A percentile compares a stretch with the other conserved stretches of the same genome.
These are phyloP conservation scores for Scrobipalpa atriplicella DNA, from an alignment of 2,888 invertebrate genomes.

Conservation along the genomic window DNA sequence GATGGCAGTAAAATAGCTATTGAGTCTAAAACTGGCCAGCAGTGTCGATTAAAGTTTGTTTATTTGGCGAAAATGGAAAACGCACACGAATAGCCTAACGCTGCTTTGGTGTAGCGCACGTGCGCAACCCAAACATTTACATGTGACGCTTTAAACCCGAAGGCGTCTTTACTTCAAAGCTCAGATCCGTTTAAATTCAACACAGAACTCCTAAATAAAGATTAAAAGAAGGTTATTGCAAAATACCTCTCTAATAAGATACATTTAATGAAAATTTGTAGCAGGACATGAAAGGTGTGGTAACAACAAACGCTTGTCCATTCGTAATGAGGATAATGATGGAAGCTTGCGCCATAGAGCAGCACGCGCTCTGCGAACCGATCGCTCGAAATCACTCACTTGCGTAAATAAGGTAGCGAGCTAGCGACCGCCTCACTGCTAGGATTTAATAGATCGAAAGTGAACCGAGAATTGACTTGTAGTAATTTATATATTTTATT, in stretches of 20 bases:
- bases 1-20: constrained; percentile 40
- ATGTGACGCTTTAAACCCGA: neutral
- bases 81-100: constrained; percentile 39
- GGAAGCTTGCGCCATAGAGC: constrained; percentile 72
- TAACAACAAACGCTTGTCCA: constrained; percentile 57
- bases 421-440: constrained; percentile 42
- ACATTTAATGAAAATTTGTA: neutral
- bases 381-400: constrained; percentile 71
- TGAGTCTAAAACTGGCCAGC: constrained; percentile 45
- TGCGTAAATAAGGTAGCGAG: constrained; percentile 74
- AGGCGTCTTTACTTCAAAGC: neutral
- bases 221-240: neutral
- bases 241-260: neutral
- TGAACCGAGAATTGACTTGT: constrained; percentile 41
- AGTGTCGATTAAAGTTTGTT: constrained; percentile 51
- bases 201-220: neutral
- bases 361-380: constrained; percentile 66
- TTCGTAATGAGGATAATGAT: constrained; percentile 75
- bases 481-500: constrained; percentile 42
- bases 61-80: constrained; percentile 45
- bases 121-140: constrained; percentile 5
- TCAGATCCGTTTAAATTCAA: neutral
- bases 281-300: constrained; percentile 46
- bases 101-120: neutral
- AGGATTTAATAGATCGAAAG: constrained; percentile 45